phyloP scores from a whole-genome alignment of 2,888 invertebrate species.

The Magallana nippona region DNA sequence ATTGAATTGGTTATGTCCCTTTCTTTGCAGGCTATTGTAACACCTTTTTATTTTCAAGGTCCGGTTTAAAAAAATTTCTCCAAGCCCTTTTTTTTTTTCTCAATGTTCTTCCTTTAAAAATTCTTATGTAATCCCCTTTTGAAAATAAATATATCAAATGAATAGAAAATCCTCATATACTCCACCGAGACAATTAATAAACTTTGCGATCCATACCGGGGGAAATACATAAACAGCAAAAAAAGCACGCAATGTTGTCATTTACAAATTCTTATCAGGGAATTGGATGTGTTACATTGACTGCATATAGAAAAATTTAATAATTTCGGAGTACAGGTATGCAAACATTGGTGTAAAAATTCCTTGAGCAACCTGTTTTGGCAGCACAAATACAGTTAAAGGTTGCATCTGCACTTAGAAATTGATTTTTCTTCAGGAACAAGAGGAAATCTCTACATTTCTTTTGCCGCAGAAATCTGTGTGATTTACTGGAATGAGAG shows the following conservation, averaged over 20 bases:
- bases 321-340: background rate
- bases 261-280: constrained; percentile 11
- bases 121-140: too few species aligned
- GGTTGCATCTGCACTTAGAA: constrained; percentile 14
- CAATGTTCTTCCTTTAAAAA: too few species aligned
- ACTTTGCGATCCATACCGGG: background rate
- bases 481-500: constrained; percentile 23
- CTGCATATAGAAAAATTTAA: background rate
- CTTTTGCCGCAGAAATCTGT: background rate
- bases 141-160: background rate
- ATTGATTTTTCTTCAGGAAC: constrained; percentile 15
- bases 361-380: constrained; percentile 12
- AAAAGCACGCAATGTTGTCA: constrained; percentile 17
- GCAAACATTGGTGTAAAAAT: constrained; percentile 10
- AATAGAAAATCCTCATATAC: background rate
- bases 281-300: background rate
- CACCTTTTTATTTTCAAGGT: background rate
- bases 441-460: background rate
- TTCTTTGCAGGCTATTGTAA: background rate
- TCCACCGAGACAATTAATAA: background rate
- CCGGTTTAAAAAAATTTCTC: too few species aligned
- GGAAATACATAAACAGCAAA: constrained; percentile 1
- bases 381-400: background rate
- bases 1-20: constrained; percentile 11
- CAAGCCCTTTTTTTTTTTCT: too few species aligned